These are phyloP conservation scores for Drosophila melanica DNA, from an alignment of 1,140 invertebrate genomes.

Conservation along the genomic window DNA sequence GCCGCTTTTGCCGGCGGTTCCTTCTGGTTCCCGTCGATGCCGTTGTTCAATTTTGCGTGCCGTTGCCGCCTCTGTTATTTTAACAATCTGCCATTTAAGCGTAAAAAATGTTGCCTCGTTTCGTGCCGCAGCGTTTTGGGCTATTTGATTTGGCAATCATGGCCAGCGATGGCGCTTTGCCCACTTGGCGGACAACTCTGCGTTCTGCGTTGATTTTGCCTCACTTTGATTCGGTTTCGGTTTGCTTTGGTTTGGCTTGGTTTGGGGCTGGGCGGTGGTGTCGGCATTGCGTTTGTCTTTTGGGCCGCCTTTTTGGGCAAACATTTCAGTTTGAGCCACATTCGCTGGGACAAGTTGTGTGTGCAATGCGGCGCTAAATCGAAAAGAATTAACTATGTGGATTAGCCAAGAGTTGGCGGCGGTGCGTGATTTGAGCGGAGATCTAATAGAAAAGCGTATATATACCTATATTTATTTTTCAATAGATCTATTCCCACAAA, in stretches of 20 bases:
- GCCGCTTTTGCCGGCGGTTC: conserved; percentile 32
- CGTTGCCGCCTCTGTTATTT: conserved; percentile 82
- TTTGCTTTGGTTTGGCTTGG: conserved; percentile 21
- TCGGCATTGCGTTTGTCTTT: conserved; percentile 71
- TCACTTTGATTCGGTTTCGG: conserved; percentile 48
- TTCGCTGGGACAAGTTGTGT: conserved; percentile 31
- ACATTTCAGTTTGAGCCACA: conserved; percentile 56
- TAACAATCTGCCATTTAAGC: conserved; percentile 83
- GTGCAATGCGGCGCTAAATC: conserved; percentile 25
- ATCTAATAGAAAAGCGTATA: background rate
- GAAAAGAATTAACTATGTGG: conserved; percentile 47
- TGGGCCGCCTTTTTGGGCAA: conserved; percentile 65
- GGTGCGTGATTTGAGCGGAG: background rate
- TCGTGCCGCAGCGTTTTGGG: conserved; percentile 80
- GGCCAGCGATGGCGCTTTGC: conserved; percentile 60
- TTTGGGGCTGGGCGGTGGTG: conserved; percentile 49
- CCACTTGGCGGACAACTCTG: conserved; percentile 62
- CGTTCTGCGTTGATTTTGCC: conserved; percentile 51
- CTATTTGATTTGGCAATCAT: conserved; percentile 81
- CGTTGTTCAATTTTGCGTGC: conserved; percentile 82
- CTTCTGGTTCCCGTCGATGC: conserved; percentile 65
- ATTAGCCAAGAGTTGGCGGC: conserved; percentile 48
- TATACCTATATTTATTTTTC: too few relatives aligned
- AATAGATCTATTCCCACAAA: too few relatives aligned
- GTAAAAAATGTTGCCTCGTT: conserved; percentile 83